Conservation (phyloP, 37 sponge, comb jelly and placozoan species). For the Spongilla lacustris region DNA sequence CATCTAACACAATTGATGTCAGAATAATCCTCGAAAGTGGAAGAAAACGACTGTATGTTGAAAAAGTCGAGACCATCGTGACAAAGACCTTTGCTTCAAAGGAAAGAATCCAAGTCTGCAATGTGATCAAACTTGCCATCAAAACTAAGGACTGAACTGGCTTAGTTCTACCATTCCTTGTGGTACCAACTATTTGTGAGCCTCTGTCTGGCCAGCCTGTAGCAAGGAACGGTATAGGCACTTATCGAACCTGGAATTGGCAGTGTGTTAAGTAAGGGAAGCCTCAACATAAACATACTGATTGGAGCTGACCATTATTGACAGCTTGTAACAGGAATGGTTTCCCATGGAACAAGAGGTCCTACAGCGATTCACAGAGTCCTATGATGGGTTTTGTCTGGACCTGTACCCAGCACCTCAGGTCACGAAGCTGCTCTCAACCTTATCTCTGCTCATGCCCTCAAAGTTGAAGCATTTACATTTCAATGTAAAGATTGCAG, state of each 20-base stretch:
- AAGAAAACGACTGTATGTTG: constrained; percentile 13
- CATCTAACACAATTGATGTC: neutral
- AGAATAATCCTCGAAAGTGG: constrained; percentile 27
- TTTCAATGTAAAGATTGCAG: neutral
- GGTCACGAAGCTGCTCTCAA: neutral
- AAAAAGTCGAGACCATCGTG: neutral
- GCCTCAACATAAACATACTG: constrained; percentile 11
- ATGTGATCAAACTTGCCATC: constrained; percentile 6
- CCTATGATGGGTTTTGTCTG: constrained; percentile 40
- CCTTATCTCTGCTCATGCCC: constrained; percentile 12
- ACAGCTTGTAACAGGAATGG: constrained; percentile 10
- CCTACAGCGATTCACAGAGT: constrained; percentile 28
- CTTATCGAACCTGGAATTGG: constrained; percentile 9
- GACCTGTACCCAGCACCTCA: constrained; percentile 4
- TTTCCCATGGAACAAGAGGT: neutral
- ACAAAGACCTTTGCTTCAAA: constrained; percentile 19
- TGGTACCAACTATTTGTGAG: constrained; percentile 19
- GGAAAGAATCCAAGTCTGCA: neutral
- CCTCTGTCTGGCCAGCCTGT: constrained; percentile 4
- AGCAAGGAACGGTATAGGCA: neutral
- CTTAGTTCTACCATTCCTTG: neutral
- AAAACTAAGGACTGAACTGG: neutral
- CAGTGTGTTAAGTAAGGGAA: neutral
- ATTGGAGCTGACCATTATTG: constrained; percentile 39
- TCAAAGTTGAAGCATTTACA: constrained; percentile 4